Evolutionary conservation across 2,113 vertebrate species (phyloP).

Genomic region (Microcebus tavaratra): DNA sequence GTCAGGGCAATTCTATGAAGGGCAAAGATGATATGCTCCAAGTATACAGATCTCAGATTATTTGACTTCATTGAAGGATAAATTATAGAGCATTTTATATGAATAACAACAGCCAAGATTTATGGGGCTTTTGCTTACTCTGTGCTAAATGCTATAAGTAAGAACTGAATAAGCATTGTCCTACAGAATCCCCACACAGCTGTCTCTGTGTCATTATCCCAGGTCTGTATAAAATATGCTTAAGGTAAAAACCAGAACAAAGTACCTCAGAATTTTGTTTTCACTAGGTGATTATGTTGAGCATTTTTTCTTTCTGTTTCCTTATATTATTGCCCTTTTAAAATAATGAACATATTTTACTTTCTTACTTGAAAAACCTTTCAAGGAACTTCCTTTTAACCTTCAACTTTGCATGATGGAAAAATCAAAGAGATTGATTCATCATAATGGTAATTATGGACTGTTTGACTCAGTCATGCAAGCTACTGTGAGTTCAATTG

Average conservation of each 20-base stretch:
- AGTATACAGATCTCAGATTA: background rate
- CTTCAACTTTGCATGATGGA: slow-evolving; percentile 46
- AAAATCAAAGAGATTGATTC: slow-evolving; percentile 60
- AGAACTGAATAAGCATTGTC: background rate
- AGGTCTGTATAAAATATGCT: background rate
- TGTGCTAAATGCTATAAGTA: background rate
- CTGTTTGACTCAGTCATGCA: background rate
- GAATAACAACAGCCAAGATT: background rate
- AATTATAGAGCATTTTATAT: background rate
- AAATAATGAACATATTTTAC: slow-evolving; percentile 3
- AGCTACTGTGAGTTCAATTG: background rate
- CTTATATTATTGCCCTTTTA: background rate
- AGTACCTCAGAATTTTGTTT: background rate
- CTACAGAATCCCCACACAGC: background rate
- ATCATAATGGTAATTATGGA: background rate
- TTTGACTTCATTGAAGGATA: background rate
- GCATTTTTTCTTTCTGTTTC: background rate
- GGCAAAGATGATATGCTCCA: background rate
- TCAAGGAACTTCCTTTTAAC: slow-evolving; percentile 47
- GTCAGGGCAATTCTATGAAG: background rate
- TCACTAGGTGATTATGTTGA: background rate
- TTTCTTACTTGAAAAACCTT: slow-evolving; percentile 33
- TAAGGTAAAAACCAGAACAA: background rate
- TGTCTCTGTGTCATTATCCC: background rate
- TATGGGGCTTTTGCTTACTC: background rate